Conservation (phyloP, 1,140 invertebrate species). For the Steinernema khuongi region DNA sequence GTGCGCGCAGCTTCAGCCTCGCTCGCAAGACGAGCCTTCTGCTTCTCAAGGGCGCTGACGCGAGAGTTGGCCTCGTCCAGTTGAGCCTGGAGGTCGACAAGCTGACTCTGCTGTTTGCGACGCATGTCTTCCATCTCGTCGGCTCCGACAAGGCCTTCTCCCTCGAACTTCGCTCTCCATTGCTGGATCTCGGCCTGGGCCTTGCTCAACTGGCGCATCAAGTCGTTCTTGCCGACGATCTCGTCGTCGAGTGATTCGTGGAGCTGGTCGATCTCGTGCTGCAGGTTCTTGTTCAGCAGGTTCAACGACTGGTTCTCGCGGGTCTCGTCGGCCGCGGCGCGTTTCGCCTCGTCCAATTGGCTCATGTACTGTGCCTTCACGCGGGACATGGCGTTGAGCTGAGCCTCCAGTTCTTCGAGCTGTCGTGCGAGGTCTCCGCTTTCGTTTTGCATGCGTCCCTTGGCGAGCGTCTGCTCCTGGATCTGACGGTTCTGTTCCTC, state of each 20-base stretch:
- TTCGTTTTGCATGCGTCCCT: slow-evolving; percentile 93
- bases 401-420: slow-evolving; percentile 91
- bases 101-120: slow-evolving; percentile 85
- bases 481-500: slow-evolving; percentile 89
- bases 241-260: slow-evolving; percentile 92
- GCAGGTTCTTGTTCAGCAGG: slow-evolving; percentile 70
- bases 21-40: slow-evolving; percentile 86
- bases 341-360: slow-evolving; percentile 93
- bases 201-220: slow-evolving; percentile 90
- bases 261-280: slow-evolving; percentile 92
- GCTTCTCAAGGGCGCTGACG: slow-evolving; percentile 90
- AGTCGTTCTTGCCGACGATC: slow-evolving; percentile 67
- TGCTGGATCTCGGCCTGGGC: slow-evolving; percentile 85
- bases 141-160: slow-evolving; percentile 82
- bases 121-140: slow-evolving; percentile 95
- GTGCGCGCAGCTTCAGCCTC: slow-evolving; percentile 95
- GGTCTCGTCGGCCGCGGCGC: slow-evolving; percentile 84
- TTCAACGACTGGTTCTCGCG: slow-evolving; percentile 63
- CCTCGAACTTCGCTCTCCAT: slow-evolving; percentile 93
- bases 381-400: slow-evolving; percentile 89
- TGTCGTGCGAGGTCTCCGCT: slow-evolving; percentile 87
- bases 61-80: slow-evolving; percentile 96
- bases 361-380: slow-evolving; percentile 88
- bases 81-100: slow-evolving; percentile 93
- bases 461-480: slow-evolving; percentile 87